phyloP scores from a whole-genome alignment of 2,888 invertebrate species.

The Onchidella celtica region DNA sequence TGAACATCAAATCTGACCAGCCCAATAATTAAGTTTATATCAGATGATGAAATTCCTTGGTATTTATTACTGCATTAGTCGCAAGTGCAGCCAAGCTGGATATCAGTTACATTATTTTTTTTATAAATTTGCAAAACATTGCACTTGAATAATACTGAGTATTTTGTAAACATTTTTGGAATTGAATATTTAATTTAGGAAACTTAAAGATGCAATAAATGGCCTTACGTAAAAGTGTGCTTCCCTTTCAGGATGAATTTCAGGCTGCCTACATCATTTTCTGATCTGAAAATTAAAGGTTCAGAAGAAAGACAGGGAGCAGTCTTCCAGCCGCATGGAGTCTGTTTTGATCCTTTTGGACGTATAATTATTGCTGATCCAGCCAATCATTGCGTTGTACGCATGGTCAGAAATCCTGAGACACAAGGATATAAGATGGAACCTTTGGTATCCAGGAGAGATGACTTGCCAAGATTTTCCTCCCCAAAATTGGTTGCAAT shows the following conservation, averaged over 20 bases:
- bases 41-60: no score
- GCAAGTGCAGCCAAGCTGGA: no score
- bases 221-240: no score
- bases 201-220: no score
- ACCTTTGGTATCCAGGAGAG: not conserved
- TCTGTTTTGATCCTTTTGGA: slow-evolving; percentile 66
- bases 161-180: no score
- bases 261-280: slow-evolving; percentile 34
- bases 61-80: no score
- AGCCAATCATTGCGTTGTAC: slow-evolving; percentile 56
- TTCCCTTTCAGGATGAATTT: slow-evolving; percentile 8
- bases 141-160: no score
- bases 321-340: slow-evolving; percentile 64
- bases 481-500: slow-evolving; percentile 20
- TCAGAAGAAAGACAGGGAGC: not conserved
- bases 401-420: slow-evolving; percentile 15
- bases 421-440: slow-evolving; percentile 17
- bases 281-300: not conserved
- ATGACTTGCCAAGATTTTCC: not conserved
- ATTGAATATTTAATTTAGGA: no score
- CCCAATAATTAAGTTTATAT: no score
- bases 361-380: slow-evolving; percentile 68
- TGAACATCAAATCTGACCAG: no score
- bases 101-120: no score
- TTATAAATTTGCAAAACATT: no score